Percentiles rank a stretch among this genome's conserved stretches.
phyloP scores from a whole-genome alignment of 2,888 invertebrate species.

The Lasioglossum vierecki region DNA sequence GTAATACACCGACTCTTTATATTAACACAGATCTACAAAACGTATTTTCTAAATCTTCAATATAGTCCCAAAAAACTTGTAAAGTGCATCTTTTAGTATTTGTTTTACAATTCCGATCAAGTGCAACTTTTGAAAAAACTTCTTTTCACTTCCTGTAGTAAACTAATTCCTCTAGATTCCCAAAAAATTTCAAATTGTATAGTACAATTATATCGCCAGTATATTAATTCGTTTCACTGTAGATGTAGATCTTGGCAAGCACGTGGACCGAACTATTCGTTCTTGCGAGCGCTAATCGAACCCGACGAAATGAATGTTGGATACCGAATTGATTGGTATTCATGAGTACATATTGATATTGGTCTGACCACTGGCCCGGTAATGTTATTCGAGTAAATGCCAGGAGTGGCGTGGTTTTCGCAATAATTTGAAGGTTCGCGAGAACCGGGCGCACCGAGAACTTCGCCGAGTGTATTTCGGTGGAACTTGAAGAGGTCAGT shows the following conservation, averaged over 20 bases:
- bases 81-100: no score
- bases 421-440: slow-evolving; percentile 34
- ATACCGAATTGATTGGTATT: slow-evolving; percentile 1
- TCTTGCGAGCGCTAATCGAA: background rate
- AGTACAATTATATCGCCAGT: no score
- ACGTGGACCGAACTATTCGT: background rate
- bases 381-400: slow-evolving; percentile 1
- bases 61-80: no score
- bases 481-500: slow-evolving; percentile 62
- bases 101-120: no score
- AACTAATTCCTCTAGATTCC: no score
- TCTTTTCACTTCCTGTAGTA: no score
- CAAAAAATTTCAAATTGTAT: no score
- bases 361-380: background rate
- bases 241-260: background rate
- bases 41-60: no score
- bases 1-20: no score
- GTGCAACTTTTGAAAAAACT: no score
- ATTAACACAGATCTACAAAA: no score
- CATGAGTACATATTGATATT: slow-evolving; percentile 5
- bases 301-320: background rate
- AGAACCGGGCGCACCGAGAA: background rate
- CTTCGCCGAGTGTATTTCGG: slow-evolving; percentile 23
- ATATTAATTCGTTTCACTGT: no score
- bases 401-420: slow-evolving; percentile 13